Conservation (phyloP, 1,140 invertebrate species). For the Bombyx mandarina region DNA sequence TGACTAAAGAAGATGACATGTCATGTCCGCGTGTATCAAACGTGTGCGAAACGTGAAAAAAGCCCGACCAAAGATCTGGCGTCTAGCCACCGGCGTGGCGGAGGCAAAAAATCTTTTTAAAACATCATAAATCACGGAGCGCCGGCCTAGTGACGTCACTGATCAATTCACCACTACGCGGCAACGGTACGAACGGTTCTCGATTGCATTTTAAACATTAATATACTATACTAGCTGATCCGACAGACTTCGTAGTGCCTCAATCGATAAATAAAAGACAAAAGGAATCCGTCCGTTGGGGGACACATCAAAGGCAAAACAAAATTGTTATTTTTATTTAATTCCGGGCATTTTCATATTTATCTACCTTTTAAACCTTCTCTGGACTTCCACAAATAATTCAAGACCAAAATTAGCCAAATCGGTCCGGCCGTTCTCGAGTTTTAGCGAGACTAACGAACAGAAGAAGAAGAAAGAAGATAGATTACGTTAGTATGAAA, state of each 20-base stretch:
- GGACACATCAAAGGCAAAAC: too few relatives aligned
- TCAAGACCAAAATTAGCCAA: too few relatives aligned
- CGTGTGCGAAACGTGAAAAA: slow-evolving; percentile 17
- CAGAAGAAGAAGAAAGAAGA: too few relatives aligned
- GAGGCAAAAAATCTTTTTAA: slow-evolving; percentile 23
- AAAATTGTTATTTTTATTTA: too few relatives aligned
- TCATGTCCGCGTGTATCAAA: slow-evolving; percentile 9
- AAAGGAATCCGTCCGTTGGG: too few relatives aligned
- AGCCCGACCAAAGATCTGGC: slow-evolving; percentile 14
- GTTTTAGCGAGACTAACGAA: too few relatives aligned
- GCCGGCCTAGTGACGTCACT: slow-evolving; percentile 26
- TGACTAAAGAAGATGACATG: slow-evolving; percentile 2
- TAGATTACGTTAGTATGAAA: not conserved
- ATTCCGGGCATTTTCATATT: too few relatives aligned
- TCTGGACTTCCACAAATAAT: too few relatives aligned
- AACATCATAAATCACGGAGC: slow-evolving; percentile 31
- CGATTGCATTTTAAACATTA: slow-evolving; percentile 4
- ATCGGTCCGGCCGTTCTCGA: too few relatives aligned
- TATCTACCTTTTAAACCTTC: too few relatives aligned
- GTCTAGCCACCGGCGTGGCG: slow-evolving; percentile 17
- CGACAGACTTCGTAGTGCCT: too few relatives aligned
- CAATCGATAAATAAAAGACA: too few relatives aligned
- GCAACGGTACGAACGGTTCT: slow-evolving; percentile 19
- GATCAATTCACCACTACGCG: slow-evolving; percentile 24
- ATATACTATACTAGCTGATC: not conserved